Evolutionary conservation across 1,140 invertebrate genomes (phyloP).

Genomic region (Drosophila nebulosa): DNA sequence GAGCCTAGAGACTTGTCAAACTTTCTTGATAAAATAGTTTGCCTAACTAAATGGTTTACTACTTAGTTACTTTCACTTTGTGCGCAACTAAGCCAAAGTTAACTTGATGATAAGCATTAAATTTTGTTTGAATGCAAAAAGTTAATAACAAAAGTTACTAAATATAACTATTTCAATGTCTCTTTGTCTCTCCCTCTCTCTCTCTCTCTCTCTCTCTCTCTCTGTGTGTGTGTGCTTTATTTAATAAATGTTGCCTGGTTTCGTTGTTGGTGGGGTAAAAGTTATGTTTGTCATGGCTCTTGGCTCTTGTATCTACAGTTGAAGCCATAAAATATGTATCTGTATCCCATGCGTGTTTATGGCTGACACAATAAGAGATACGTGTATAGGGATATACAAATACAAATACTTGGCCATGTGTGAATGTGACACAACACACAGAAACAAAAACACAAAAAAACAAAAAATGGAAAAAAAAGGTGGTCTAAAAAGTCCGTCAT

Average conservation of each 20-base stretch:
- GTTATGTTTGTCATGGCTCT: conserved; percentile 1
- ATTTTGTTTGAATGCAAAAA: not conserved
- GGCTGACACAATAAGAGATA: conserved; percentile 25
- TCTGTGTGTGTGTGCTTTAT: conserved; percentile 2
- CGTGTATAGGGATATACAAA: conserved; percentile 31
- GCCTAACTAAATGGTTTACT: no score
- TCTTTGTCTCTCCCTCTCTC: not conserved
- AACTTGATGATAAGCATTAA: not conserved
- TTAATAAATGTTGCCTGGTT: conserved; percentile 21
- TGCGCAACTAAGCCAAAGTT: not conserved
- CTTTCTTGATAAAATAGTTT: no score
- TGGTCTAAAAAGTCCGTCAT: conserved; percentile 21
- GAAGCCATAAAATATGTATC: conserved; percentile 66
- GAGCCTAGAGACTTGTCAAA: no score
- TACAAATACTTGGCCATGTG: conserved; percentile 17
- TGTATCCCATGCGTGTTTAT: conserved; percentile 63
- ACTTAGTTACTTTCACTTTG: not conserved
- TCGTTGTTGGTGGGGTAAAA: not conserved
- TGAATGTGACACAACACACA: conserved; percentile 22
- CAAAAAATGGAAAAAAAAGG: not conserved
- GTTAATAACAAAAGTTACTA: not conserved
- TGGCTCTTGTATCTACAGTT: conserved; percentile 31
- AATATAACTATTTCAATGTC: not conserved
- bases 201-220: conserved; percentile 6
- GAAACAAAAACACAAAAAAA: not conserved